Evolutionary conservation across 2,888 invertebrate genomes (phyloP), one percentile per base, ranked within the genome.

Genomic region (Archips xylosteana): DNA sequence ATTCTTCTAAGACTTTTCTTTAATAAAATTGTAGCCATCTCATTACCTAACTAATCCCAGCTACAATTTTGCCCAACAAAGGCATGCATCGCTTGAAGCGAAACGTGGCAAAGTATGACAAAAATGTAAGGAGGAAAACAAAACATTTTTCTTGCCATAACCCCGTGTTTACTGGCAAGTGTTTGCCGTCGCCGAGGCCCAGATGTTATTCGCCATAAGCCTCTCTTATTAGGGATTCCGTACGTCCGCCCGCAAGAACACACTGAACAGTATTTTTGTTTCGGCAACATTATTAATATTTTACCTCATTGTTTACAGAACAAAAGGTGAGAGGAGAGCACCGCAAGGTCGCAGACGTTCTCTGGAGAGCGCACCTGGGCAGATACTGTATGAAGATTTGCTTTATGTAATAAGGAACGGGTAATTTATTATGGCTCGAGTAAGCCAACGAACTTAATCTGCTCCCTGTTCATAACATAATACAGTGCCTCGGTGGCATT

Each of bases 201-300:
- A 94, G 93, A 92, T 94, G 94, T 92, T 92, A 91, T 92, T 88
- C 90, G 89, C 87, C 84, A 87, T 93, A 93, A 94, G 91, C 92
- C 89, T 85, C 86, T 89, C 92, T 92, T 94, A 93, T 93, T 93
- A 94, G 87, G 89, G 90, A 92, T 92, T 91, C 91, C 86, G 88
- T 90, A 82, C 89, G 90, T 87, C 88, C 85, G 85, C 85, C 85
- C 84, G 81, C 83, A 85, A 83, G 82, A 87, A 84, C 83, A 85
- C 79, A 83, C 86, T 83, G 83, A 86, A 60, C 15, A 84, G 81
- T 87, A 85, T 88, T 90, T 90, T 90, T 91, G 87, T 89, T 89
- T 88, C 84, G 83, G 87, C 79, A 83, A 85, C 87, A 85, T 88
- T 90, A 89, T 89, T 90, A 90, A 89, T 90, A 89, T 89, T 68